These are phyloP conservation scores for Neuroterus valhalla DNA, from an alignment of 1,140 invertebrate species.

Conservation along the genomic window DNA sequence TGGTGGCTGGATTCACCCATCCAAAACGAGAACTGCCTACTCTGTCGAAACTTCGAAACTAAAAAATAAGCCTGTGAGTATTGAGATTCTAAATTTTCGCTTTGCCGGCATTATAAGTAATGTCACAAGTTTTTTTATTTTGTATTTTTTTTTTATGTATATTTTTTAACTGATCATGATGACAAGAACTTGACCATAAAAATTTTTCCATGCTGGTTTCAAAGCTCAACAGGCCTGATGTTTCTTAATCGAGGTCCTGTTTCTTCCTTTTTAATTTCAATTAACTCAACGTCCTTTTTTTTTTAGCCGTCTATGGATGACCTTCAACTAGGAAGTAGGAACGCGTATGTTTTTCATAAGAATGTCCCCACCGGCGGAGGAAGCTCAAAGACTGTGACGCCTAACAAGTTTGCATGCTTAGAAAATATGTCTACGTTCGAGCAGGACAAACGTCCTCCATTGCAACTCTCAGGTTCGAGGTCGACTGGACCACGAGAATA, in stretches of 20 bases:
- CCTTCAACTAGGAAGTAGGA: slow-evolving; percentile 69
- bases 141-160: background rate
- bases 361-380: slow-evolving; percentile 55
- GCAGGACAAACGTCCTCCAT: slow-evolving; percentile 64
- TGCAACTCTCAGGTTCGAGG: slow-evolving; percentile 61
- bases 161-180: slow-evolving; percentile 57
- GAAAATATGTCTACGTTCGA: slow-evolving; percentile 66
- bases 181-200: slow-evolving; percentile 57
- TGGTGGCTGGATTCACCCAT: slow-evolving; percentile 65
- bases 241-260: slow-evolving; percentile 22
- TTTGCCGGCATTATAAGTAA: background rate
- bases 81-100: slow-evolving; percentile 8
- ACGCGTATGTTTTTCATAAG: slow-evolving; percentile 65
- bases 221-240: slow-evolving; percentile 73
- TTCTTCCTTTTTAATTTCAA: background rate
- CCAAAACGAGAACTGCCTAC: slow-evolving; percentile 62
- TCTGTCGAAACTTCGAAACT: slow-evolving; percentile 75
- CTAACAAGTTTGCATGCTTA: slow-evolving; percentile 73
- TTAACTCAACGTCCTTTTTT: slow-evolving; percentile 25
- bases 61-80: slow-evolving; percentile 73
- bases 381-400: slow-evolving; percentile 52
- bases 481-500: slow-evolving; percentile 70
- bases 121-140: slow-evolving; percentile 29
- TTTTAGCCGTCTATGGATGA: slow-evolving; percentile 71
- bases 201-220: slow-evolving; percentile 63